phyloP scores from a whole-genome alignment of 1,140 invertebrate species.

The Magallana gigas region DNA sequence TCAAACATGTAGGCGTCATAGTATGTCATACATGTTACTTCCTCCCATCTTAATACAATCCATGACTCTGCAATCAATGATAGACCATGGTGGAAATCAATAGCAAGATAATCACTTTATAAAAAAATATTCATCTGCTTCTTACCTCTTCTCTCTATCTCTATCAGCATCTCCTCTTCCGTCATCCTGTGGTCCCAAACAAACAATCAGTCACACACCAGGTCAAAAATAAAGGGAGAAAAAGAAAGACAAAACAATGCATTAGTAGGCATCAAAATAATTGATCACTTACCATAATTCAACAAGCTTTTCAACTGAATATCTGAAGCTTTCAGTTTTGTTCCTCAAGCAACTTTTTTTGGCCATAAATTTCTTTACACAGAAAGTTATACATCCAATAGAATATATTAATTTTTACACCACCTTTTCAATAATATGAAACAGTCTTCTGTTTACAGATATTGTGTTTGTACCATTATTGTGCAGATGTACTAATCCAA shows the following conservation, averaged over 20 bases:
- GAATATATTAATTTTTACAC: too few species aligned
- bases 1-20: not conserved
- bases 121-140: not conserved
- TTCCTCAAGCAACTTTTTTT: too few species aligned
- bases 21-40: too few species aligned
- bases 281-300: not conserved
- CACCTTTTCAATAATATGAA: too few species aligned
- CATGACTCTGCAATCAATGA: not conserved
- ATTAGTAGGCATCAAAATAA: conserved; percentile 55
- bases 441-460: too few species aligned
- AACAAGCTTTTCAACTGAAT: conserved; percentile 28
- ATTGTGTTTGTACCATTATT: too few species aligned
- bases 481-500: too few species aligned
- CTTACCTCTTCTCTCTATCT: conserved; percentile 61
- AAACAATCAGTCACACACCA: conserved; percentile 66
- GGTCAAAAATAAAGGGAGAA: conserved; percentile 55
- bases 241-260: conserved; percentile 63
- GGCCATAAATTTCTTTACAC: too few species aligned
- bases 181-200: conserved; percentile 65
- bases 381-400: too few species aligned
- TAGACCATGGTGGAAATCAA: conserved; percentile 1
- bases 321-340: not conserved
- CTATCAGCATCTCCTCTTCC: conserved; percentile 62
- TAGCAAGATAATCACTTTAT: too few species aligned
- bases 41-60: not conserved